A percentile compares a stretch with the other conserved stretches of the same genome.
Conservation (phyloP, 2,888 invertebrate genomes). For the Daptonema setosum region DNA sequence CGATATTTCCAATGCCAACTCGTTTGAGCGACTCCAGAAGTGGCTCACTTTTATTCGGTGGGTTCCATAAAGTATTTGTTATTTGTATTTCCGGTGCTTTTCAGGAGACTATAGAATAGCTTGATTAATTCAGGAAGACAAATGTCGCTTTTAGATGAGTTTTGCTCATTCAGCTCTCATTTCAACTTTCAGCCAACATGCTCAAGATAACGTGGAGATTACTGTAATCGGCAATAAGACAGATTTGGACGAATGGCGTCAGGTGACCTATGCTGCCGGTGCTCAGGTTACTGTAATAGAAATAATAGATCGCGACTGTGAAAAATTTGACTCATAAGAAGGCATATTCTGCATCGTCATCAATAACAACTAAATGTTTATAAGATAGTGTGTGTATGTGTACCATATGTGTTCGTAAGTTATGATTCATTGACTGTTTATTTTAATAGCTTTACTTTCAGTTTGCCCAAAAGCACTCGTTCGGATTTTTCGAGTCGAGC, state of each 20-base stretch:
- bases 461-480: constrained; percentile 3
- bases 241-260: constrained; percentile 7
- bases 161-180: no score
- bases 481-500: constrained; percentile 6
- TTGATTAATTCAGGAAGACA: background rate
- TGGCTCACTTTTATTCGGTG: background rate
- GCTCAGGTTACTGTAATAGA: no score
- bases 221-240: constrained; percentile 8
- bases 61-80: background rate
- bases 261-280: constrained; percentile 2
- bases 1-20: constrained; percentile 6
- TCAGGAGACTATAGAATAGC: background rate
- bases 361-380: no score
- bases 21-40: background rate
- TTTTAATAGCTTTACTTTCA: background rate
- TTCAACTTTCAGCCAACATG: constrained; percentile 3
- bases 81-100: background rate
- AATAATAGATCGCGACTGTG: no score
- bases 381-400: no score
- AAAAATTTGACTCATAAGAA: no score
- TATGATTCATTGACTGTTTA: no score
- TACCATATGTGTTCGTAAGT: no score
- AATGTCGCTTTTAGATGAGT: no score
- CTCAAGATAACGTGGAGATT: constrained; percentile 2
- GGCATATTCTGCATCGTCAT: no score